These are phyloP conservation scores for Saturnia japonica DNA, from an alignment of 2,888 invertebrate species.

Conservation along the genomic window DNA sequence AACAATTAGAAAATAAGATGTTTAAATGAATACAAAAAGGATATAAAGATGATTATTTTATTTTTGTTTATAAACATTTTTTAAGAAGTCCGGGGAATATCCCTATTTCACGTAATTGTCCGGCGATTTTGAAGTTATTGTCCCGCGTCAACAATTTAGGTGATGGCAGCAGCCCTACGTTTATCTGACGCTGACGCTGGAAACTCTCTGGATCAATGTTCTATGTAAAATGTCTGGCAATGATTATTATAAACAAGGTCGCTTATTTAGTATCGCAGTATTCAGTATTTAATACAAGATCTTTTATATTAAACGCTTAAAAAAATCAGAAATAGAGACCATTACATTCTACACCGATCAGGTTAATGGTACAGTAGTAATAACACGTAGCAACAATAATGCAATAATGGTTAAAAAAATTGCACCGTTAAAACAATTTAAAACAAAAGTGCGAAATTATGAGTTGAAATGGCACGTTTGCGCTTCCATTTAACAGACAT, in stretches of 20 bases:
- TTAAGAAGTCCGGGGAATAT: no score
- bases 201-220: background rate
- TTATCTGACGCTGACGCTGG: no score
- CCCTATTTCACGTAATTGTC: no score
- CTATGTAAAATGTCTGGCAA: background rate
- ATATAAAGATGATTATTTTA: no score
- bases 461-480: slow-evolving; percentile 25
- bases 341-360: background rate
- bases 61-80: no score
- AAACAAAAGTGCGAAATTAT: slow-evolving; percentile 25
- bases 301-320: background rate
- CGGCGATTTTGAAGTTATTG: no score
- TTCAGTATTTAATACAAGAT: no score
- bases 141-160: no score
- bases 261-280: no score
- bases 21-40: no score
- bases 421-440: slow-evolving; percentile 12
- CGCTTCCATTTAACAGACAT: slow-evolving; percentile 38
- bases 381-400: background rate
- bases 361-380: background rate
- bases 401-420: background rate
- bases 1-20: no score
- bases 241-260: background rate
- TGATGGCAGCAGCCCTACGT: no score
- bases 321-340: background rate